Base-by-base conservation (phyloP, 2,113 vertebrate genomes). In the Sinocyclocheilus grahami region DNA sequence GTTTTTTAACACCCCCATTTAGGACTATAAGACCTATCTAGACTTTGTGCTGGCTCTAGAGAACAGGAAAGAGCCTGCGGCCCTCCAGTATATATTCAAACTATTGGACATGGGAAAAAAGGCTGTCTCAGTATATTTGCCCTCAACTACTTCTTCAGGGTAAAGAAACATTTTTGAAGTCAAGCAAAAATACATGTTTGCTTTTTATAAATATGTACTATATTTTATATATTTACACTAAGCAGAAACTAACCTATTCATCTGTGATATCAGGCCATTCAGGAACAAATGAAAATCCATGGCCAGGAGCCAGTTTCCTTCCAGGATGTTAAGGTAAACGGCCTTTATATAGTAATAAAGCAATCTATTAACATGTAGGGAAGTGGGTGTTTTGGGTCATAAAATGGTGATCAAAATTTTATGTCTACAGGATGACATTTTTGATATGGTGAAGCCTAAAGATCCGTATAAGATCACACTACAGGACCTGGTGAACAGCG, bases 1-100 rank as follows among this genome's bases (percentile, higher is more conserved):
- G 2, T 39, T 72, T 39, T 83, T 86, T 90, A 92, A 87, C 85
- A 67, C 94, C 88, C 91, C 33, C 11, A 90, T 90, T 67, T 92
- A 99, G 98, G 98, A 99, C 93, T 99, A 99, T 91, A 99, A 99
- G 90, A 99, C 98, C 33, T 99, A 99, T 92, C 92, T 99, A 86
- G 98, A 99, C 91, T 99, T 99, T 93, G 98, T 99, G 58, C 94
- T 99, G 92, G 98, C 98, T 53, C 94, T 99, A 95, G 98, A 99
- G 93, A 99, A 99, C 94, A 94, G 97, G 92, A 99, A 99, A 92
- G 98, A 99, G 89, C 98, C 98, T 24, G 98, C 97, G 65, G 98
- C 97, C 11, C 92, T 99, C 79, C 98, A 99, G 58, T 99, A 99
- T 90, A 98, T 99, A 90, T 99, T 98, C 91, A 99, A 99, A 93